Conservation (phyloP, 37 sponge, comb jelly and placozoan species). For the Ephydatia muelleri region DNA sequence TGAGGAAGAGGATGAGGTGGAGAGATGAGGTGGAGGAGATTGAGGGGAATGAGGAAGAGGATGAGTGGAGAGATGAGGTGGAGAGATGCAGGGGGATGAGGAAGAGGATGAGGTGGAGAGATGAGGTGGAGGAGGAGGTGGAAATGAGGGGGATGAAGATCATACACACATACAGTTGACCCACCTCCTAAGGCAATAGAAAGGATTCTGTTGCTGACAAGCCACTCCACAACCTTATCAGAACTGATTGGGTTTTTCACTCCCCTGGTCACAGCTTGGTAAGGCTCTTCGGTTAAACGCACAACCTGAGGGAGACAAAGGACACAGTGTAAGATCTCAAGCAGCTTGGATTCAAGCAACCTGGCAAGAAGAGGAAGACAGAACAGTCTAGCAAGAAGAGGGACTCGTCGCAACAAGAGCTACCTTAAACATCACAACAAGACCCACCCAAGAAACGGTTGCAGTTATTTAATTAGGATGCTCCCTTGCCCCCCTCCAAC, state of each 20-base stretch:
- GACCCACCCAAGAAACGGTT: too few species aligned
- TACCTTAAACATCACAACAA: too few species aligned
- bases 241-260: constrained; percentile 67
- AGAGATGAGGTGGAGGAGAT: constrained; percentile 2
- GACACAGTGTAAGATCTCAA: background rate
- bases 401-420: too few species aligned
- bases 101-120: background rate
- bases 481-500: too few species aligned
- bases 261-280: constrained; percentile 44
- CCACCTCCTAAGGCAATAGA: constrained; percentile 86
- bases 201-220: constrained; percentile 78
- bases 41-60: constrained; percentile 19
- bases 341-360: background rate
- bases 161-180: background rate
- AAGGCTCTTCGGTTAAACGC: constrained; percentile 71
- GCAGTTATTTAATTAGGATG: too few species aligned
- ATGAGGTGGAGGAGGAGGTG: background rate
- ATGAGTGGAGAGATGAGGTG: background rate
- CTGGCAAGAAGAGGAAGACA: background rate
- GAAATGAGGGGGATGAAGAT: background rate
- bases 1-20: background rate
- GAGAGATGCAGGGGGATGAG: background rate
- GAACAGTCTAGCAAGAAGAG: too few species aligned
- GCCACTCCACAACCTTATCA: constrained; percentile 73
- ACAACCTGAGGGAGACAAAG: constrained; percentile 51